These are phyloP conservation scores for Colletes collaris DNA, from an alignment of 2,888 invertebrate genomes.

Conservation along the genomic window DNA sequence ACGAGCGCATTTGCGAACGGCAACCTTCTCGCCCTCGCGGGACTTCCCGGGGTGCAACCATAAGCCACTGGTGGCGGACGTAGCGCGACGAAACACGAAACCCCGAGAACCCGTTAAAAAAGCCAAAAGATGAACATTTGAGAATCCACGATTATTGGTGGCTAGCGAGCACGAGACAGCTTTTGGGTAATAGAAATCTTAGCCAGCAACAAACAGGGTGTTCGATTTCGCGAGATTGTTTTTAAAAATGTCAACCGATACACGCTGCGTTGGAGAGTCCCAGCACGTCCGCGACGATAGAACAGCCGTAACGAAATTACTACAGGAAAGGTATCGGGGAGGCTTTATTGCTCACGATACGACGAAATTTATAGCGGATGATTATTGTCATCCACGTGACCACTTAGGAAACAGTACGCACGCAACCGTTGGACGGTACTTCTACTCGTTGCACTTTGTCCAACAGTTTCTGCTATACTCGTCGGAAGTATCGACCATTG, in stretches of 20 bases:
- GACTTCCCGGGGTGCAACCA: not conserved
- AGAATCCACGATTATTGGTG: too few relatives aligned
- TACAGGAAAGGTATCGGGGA: not conserved
- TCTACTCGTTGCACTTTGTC: slow-evolving; percentile 4
- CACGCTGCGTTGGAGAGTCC: not conserved
- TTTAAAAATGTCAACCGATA: not conserved
- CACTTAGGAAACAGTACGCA: slow-evolving; percentile 15
- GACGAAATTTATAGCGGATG: slow-evolving; percentile 24
- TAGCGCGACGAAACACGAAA: not conserved
- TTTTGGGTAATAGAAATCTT: too few relatives aligned
- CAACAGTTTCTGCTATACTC: slow-evolving; percentile 8
- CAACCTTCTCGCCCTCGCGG: not conserved
- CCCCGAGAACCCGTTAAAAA: too few relatives aligned
- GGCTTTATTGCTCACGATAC: slow-evolving; percentile 12
- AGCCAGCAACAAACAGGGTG: too few relatives aligned
- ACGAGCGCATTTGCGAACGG: slow-evolving; percentile 24
- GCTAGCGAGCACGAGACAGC: too few relatives aligned
- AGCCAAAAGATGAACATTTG: too few relatives aligned
- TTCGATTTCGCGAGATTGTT: too few relatives aligned
- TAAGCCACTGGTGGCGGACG: not conserved
- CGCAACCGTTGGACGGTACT: not conserved
- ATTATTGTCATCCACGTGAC: slow-evolving; percentile 24
- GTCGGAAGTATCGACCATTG: slow-evolving; percentile 9
- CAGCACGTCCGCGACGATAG: slow-evolving; percentile 3
- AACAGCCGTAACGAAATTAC: not conserved